Evolutionary conservation across 2,113 vertebrate genomes (phyloP).

Genomic region (Rutilus rutilus): DNA sequence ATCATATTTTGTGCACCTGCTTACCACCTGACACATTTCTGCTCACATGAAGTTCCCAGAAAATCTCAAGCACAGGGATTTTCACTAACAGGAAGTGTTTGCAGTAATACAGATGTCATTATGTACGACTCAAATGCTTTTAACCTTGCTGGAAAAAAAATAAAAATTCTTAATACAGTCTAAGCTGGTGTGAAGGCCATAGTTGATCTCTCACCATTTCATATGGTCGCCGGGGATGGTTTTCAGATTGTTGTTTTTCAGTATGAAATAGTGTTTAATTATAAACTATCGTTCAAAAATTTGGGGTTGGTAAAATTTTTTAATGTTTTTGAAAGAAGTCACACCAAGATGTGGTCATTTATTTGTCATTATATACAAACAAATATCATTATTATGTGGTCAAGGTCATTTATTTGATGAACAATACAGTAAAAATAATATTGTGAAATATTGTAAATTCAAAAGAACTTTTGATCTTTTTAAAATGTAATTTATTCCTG

Average conservation of each 20-base stretch:
- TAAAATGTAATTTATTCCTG: not conserved
- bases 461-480: not conserved
- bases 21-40: slow-evolving; percentile 19
- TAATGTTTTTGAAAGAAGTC: not conserved
- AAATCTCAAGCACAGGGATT: not conserved
- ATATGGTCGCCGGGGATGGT: no score
- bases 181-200: no score
- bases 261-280: not conserved
- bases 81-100: not conserved
- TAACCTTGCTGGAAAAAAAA: not conserved
- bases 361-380: no score
- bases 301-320: not conserved
- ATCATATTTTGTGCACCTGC: slow-evolving; percentile 5
- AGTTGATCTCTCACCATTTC: no score
- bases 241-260: not conserved
- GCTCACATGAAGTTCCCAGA: not conserved
- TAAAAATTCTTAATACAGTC: not conserved
- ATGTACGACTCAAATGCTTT: not conserved
- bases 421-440: not conserved
- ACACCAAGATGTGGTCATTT: no score
- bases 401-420: not conserved
- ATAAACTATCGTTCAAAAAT: not conserved
- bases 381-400: no score
- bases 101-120: not conserved
- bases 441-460: not conserved